phyloP scores from a whole-genome alignment of 1,140 invertebrate species.

The Meloidogyne hapla region DNA sequence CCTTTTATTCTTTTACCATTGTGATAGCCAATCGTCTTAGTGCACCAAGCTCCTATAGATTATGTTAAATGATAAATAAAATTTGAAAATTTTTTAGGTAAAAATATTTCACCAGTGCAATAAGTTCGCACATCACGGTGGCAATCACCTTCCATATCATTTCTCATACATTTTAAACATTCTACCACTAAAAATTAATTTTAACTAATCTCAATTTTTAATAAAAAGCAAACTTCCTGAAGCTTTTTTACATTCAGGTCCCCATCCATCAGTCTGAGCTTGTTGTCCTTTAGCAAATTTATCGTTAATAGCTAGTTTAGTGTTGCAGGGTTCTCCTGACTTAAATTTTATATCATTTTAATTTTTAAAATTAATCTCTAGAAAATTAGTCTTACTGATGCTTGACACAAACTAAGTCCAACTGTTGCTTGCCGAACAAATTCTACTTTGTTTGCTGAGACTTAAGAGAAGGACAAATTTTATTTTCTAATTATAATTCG shows the following conservation, averaged over 20 bases:
- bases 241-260: conserved; percentile 4
- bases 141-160: conserved; percentile 20
- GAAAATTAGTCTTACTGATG: neutral
- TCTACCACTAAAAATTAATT: conserved; percentile 4
- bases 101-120: conserved; percentile 6
- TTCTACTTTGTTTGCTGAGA: neutral
- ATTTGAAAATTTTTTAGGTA: neutral
- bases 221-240: neutral
- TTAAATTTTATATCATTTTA: too few relatives aligned
- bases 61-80: neutral
- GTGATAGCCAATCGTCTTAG: conserved; percentile 22
- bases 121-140: conserved; percentile 19
- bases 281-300: neutral
- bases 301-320: neutral
- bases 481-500: too few relatives aligned
- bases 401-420: neutral
- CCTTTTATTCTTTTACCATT: too few relatives aligned
- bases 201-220: neutral
- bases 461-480: neutral
- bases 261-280: neutral
- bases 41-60: conserved; percentile 2
- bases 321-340: neutral
- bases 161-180: conserved; percentile 19
- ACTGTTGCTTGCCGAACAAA: neutral
- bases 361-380: too few relatives aligned